Base-by-base conservation (phyloP, 2,113 vertebrate genomes). In the Micronisus gabar region DNA sequence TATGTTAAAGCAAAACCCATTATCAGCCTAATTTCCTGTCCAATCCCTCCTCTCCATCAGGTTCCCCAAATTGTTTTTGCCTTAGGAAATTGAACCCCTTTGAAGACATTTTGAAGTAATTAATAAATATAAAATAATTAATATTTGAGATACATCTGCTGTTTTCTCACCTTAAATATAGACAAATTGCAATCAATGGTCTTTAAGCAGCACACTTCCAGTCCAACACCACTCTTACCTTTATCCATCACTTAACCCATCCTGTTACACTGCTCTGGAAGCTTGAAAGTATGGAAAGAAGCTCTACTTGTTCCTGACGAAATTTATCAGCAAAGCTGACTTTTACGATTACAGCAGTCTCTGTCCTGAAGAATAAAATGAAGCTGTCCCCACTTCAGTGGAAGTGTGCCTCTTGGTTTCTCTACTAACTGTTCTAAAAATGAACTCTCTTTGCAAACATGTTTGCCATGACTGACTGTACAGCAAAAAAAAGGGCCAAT, bases 1-100 rank as follows among this genome's bases (percentile, higher is more conserved):
- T 6, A 40, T 0, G 0, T 56, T 65, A 78, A 65, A 84, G 13
- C 10, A 84, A 90, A 85, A 61, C 0, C 0, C 5, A 22, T 36
- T 62, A 34, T 48, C 40, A 87, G 32, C 13, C 34, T 85, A 63
- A 67, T 75, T 81, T 94, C 22, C 47, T 59, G 47, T 36, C 26
- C 27, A 91, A 13, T n/a, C 29, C 8, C 18, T 81, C 26, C 19
- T 67, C 30, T 78, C 15, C 15, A 38, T 65, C 18, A 80, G 4
- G 9, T 67, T 84, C 36, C 67, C 30, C 27, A 81, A 84, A 73
- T 1, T 52, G 12, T 1, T 81, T 81, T 81, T 86, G 8, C 36
- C 53, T 72, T 83, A 84, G 14, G 59, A 61, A 87, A 76, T 0
- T 9, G 30, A 84, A 55, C 2, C 4, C 3, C 59, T 65, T 22